These are phyloP conservation scores for Whitmania pigra DNA, from an alignment of 1,140 invertebrate species.

Conservation along the genomic window DNA sequence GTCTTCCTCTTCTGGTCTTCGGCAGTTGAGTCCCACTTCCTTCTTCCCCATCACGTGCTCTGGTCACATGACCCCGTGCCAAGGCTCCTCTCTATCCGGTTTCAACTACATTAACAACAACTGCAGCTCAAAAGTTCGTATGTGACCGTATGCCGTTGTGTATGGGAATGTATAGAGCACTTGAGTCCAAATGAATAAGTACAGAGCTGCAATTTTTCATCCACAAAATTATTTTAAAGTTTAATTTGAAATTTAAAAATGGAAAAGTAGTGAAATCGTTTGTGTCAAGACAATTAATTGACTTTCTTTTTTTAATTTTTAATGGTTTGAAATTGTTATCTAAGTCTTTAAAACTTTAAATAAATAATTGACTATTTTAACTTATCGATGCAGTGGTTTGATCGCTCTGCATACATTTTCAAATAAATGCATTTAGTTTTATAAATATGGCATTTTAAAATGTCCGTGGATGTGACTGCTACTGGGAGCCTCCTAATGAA, in stretches of 20 bases:
- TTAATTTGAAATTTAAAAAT: slow-evolving; percentile 1
- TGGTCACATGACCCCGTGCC: background rate
- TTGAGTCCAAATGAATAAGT: background rate
- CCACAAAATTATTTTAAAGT: background rate
- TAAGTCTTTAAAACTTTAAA: too few relatives aligned
- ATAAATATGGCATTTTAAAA: too few relatives aligned
- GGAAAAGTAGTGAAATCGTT: background rate
- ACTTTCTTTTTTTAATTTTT: background rate
- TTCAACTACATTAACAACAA: background rate
- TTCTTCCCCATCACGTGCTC: slow-evolving; percentile 7
- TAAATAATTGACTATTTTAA: too few relatives aligned
- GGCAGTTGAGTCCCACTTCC: background rate
- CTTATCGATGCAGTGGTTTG: too few relatives aligned
- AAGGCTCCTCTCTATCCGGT: background rate
- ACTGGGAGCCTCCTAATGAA: too few relatives aligned
- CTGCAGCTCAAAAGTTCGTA: background rate
- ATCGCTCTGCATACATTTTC: too few relatives aligned
- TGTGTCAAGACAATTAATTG: too few relatives aligned
- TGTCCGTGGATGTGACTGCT: too few relatives aligned
- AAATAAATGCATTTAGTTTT: too few relatives aligned
- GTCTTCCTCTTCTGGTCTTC: background rate
- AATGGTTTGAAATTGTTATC: too few relatives aligned
- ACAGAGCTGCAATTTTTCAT: background rate
- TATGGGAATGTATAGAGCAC: background rate
- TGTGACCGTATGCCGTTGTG: background rate